Conservation (phyloP, 2,113 vertebrate species). For the Cephalopholis sonnerati region DNA sequence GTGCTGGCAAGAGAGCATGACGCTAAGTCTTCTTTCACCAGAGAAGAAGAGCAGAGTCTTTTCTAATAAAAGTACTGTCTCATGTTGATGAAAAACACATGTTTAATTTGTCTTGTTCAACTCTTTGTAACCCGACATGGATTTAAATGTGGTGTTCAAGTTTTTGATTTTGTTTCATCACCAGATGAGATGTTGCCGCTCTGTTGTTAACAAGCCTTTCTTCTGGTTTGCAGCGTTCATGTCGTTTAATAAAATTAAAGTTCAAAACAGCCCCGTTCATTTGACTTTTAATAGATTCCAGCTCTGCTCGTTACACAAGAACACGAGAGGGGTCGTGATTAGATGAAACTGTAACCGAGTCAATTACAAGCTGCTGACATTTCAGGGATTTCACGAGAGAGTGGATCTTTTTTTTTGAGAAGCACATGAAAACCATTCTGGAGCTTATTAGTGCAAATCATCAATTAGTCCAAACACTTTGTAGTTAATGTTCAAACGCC, state of each 20-base stretch:
- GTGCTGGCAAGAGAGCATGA: too few relatives aligned
- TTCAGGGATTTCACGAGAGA: slow-evolving; percentile 28
- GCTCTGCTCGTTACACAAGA: slow-evolving; percentile 32
- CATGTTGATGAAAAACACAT: slow-evolving; percentile 3
- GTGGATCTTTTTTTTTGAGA: slow-evolving; percentile 17
- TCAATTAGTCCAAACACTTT: slow-evolving; percentile 52
- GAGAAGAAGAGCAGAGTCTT: not conserved
- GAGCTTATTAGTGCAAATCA: slow-evolving; percentile 27
- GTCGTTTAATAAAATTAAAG: slow-evolving; percentile 31
- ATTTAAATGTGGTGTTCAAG: slow-evolving; percentile 7
- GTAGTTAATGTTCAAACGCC: slow-evolving; percentile 27
- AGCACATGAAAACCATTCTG: slow-evolving; percentile 3
- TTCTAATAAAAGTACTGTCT: not conserved
- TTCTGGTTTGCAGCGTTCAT: slow-evolving; percentile 25
- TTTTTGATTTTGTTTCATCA: slow-evolving; percentile 35
- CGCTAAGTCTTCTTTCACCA: not conserved
- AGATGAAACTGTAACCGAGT: slow-evolving; percentile 10
- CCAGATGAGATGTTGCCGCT: slow-evolving; percentile 20
- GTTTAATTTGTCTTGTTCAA: slow-evolving; percentile 30
- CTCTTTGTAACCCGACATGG: not conserved
- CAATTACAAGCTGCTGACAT: slow-evolving; percentile 45
- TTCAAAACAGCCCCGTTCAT: slow-evolving; percentile 34
- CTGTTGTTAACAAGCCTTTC: slow-evolving; percentile 23
- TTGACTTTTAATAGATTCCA: slow-evolving; percentile 46
- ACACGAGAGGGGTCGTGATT: not conserved